A percentile compares a stretch with the other conserved stretches of the same genome.
Conservation (phyloP, 2,888 invertebrate species). For the Agrenia bidenticulata region DNA sequence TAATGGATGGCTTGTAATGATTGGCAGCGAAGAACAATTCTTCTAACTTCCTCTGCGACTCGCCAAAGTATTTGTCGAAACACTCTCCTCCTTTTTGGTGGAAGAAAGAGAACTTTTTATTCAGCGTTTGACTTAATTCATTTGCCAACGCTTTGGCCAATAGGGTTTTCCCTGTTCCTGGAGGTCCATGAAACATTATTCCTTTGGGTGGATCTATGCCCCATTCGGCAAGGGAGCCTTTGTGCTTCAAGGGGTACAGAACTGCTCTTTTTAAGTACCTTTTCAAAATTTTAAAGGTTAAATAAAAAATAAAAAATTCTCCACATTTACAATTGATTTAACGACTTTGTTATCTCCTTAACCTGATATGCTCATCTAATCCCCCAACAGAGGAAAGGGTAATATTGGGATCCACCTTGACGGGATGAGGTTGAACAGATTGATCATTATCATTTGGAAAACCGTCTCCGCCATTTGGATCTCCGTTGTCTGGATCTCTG, state of each 20-base stretch:
- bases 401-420: background rate
- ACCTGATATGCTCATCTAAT: slow-evolving; percentile 28
- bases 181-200: slow-evolving; percentile 46
- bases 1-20: slow-evolving; percentile 75
- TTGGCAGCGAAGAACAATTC: slow-evolving; percentile 81
- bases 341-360: no score
- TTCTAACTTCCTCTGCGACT: slow-evolving; percentile 83
- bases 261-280: slow-evolving; percentile 31
- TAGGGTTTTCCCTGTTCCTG: slow-evolving; percentile 73
- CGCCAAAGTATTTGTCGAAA: slow-evolving; percentile 91
- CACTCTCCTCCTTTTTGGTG: slow-evolving; percentile 73
- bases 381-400: slow-evolving; percentile 30
- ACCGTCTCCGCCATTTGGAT: background rate
- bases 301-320: no score
- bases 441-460: background rate
- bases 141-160: slow-evolving; percentile 85
- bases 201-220: slow-evolving; percentile 51
- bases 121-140: slow-evolving; percentile 68
- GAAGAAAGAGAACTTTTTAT: slow-evolving; percentile 75
- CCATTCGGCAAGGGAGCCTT: slow-evolving; percentile 48
- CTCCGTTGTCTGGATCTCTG: background rate
- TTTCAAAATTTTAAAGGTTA: no score
- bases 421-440: background rate
- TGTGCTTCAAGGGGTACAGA: slow-evolving; percentile 27
- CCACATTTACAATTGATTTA: no score